Evolutionary conservation across 2,888 invertebrate genomes (phyloP).

Genomic region (Sesamia inferens): DNA sequence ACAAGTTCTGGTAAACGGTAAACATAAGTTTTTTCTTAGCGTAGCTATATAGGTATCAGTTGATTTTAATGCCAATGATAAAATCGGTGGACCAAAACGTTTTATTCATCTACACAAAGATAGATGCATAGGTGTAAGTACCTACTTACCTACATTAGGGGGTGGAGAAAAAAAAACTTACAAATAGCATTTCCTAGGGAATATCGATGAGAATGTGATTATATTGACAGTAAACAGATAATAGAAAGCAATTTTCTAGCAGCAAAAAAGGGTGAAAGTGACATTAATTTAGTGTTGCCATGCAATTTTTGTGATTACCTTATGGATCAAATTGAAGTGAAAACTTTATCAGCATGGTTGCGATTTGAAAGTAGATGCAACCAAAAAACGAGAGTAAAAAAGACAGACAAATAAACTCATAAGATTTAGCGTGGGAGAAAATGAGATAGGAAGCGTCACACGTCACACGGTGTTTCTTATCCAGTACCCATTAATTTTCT

Average conservation of each 20-base stretch:
- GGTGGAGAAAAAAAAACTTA: slow-evolving; percentile 18
- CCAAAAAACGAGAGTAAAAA: no score
- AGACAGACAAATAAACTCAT: no score
- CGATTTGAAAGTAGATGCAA: no score
- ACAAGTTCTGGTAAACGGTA: neutral
- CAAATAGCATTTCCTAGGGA: neutral
- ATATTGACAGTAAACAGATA: neutral
- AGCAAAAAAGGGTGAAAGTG: neutral
- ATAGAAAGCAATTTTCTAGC: no score
- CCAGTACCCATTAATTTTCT: no score
- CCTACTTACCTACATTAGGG: neutral
- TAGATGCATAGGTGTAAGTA: no score
- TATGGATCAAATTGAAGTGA: neutral
- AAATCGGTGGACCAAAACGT: neutral
- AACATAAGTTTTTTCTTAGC: neutral
- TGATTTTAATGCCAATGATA: neutral
- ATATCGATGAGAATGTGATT: neutral
- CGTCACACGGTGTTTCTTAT: no score
- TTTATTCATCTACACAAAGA: neutral
- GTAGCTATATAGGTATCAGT: no score
- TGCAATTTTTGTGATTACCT: neutral
- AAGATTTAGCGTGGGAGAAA: no score
- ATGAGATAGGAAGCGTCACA: no score
- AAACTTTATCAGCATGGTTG: no score
- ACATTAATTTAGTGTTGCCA: slow-evolving; percentile 28